These are phyloP conservation scores for Lochmaea capreae DNA, from an alignment of 2,888 invertebrate genomes.

Conservation along the genomic window DNA sequence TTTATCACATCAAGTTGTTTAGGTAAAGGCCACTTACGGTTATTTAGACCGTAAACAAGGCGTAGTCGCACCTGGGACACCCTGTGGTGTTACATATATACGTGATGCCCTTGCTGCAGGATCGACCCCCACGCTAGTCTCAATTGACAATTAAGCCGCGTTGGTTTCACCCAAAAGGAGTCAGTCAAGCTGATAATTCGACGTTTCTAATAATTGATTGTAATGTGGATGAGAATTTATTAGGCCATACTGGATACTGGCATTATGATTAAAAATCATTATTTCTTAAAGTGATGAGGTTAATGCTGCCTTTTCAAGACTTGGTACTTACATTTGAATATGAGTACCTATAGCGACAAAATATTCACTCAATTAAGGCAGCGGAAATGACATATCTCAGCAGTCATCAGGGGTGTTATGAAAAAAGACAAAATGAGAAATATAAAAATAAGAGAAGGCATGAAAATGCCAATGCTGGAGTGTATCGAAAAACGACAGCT, in stretches of 20 bases:
- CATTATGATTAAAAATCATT: not conserved
- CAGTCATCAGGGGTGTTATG: no score
- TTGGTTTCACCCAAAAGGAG: slow-evolving; percentile 35
- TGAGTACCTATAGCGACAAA: no score
- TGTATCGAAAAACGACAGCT: no score
- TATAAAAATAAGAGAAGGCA: no score
- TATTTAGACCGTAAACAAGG: slow-evolving; percentile 48
- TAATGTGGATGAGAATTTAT: slow-evolving; percentile 26
- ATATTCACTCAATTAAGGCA: no score
- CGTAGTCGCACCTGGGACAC: slow-evolving; percentile 48
- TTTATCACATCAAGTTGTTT: slow-evolving; percentile 36
- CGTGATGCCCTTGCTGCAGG: slow-evolving; percentile 19
- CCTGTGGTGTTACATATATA: slow-evolving; percentile 38
- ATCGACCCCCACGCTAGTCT: slow-evolving; percentile 41
- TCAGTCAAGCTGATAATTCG: slow-evolving; percentile 34
- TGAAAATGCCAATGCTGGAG: no score
- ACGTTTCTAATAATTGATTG: slow-evolving; percentile 34
- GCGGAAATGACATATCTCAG: no score
- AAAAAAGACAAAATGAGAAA: no score
- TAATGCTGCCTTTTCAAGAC: no score
- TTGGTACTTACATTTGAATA: no score
- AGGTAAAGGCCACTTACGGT: slow-evolving; percentile 43
- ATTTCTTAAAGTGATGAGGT: not conserved
- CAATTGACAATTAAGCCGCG: slow-evolving; percentile 37
- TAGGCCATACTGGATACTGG: slow-evolving; percentile 16